Evolutionary conservation across 2,797 vertebrate genomes (phyloP), one percentile per base, ranked within the genome.

Genomic region (Eleutherodactylus coqui): DNA sequence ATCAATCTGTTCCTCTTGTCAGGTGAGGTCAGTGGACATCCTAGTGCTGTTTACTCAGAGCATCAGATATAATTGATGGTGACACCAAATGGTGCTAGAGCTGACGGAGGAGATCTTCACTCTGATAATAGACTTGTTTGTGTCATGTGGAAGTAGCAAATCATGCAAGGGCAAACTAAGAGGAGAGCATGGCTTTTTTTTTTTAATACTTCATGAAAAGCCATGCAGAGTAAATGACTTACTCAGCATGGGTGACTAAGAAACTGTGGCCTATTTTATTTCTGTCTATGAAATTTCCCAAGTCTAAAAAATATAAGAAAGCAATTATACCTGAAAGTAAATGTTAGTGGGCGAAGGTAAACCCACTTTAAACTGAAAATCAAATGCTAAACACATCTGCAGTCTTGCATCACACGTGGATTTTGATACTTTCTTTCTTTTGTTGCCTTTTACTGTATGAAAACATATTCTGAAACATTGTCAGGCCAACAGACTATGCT

Each of bases 1-100:
- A 76, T 76, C 75, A 32, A 53, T 76, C 41, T 75, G 72, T 49
- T 73, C 70, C 27, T 17, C 75, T 21, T 51, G 29, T 76, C 75
- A 76, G 75, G 47, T 76, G 75, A 75, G 45, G 72, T 27, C 43
- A 49, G n/a, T 19, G 45, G 72, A 76, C 34, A 24, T 76, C 29
- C 10, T 24, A 36, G 47, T 27, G 45, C 47, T 53, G 29, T 34
- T 53, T 76, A 51, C 75, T 53, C 32, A 11, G 47, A 34, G 24
- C 29, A 51, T 76, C 29, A 53, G 47, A 13, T 76, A 13, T 77
- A 77, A 77, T 32, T 77, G 75, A 24, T 55, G 49, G 75, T 77
- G 49, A 58, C 75, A 58, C 21, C n/a, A n/a, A 78, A 38, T 78
- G 75, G 21, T 78, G 75, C 51, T 27, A 24, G 21, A 77, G 47